Conservation (phyloP, 2,797 vertebrate genomes). For the Hydrocynus forskahlii region DNA sequence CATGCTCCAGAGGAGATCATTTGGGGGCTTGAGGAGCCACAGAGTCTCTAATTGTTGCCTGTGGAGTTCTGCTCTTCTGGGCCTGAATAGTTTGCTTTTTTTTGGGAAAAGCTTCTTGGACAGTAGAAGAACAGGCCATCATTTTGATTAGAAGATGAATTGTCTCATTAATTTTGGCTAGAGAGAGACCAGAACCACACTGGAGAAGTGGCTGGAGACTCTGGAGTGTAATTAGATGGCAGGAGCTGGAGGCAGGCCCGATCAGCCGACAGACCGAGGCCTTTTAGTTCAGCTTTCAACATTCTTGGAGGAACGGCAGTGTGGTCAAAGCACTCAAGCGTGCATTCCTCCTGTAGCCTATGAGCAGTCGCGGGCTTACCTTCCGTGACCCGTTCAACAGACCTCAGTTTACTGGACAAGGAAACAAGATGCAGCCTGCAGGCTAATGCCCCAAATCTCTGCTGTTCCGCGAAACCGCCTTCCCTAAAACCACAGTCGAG, state of each 20-base stretch:
- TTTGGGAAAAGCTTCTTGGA: slow-evolving; percentile 59
- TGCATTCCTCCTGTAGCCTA: background rate
- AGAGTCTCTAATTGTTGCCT: slow-evolving; percentile 58
- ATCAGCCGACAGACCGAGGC: background rate
- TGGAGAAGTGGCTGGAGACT: slow-evolving; percentile 40
- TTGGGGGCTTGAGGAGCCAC: background rate
- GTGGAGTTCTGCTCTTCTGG: slow-evolving; percentile 54
- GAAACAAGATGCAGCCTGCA: slow-evolving; percentile 4
- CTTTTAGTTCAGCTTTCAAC: background rate
- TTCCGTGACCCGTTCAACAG: slow-evolving; percentile 5
- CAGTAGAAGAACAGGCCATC: slow-evolving; percentile 62
- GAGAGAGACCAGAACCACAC: slow-evolving; percentile 3
- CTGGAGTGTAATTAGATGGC: slow-evolving; percentile 45
- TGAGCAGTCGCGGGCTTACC: background rate
- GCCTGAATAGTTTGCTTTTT: slow-evolving; percentile 17
- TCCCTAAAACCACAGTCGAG: background rate
- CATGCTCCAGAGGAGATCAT: background rate
- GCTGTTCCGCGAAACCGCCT: slow-evolving; percentile 1
- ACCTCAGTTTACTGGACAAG: background rate
- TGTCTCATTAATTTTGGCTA: slow-evolving; percentile 66
- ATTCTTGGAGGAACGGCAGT: background rate
- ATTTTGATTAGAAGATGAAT: slow-evolving; percentile 70
- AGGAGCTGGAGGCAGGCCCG: background rate
- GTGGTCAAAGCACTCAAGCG: background rate
- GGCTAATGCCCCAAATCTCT: background rate